Percentiles rank a stretch among this genome's conserved stretches.
Conservation (phyloP, 2,888 invertebrate genomes). For the Synergus japonicus region DNA sequence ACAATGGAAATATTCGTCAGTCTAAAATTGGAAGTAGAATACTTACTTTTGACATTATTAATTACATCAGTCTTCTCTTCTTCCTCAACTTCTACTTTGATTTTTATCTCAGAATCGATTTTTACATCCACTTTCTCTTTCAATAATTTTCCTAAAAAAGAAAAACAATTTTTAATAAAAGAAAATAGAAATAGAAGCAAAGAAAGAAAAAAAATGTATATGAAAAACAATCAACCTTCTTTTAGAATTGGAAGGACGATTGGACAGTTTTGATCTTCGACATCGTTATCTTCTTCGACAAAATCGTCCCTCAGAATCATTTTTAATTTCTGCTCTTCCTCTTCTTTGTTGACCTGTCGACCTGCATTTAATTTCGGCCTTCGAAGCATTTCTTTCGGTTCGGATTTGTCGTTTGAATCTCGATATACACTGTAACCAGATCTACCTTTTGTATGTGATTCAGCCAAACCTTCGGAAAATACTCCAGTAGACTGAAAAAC, state of each 20-base stretch:
- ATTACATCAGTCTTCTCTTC: slow-evolving; percentile 66
- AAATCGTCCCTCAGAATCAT: slow-evolving; percentile 74
- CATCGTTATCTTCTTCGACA: slow-evolving; percentile 68
- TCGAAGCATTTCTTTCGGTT: slow-evolving; percentile 58
- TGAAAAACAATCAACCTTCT: slow-evolving; percentile 56
- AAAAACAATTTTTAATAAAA: not conserved
- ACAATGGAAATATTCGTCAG: too few relatives aligned
- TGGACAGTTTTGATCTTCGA: slow-evolving; percentile 66
- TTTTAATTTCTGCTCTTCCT: slow-evolving; percentile 72
- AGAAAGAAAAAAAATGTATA: not conserved
- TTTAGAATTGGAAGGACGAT: slow-evolving; percentile 68
- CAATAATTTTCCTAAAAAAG: slow-evolving; percentile 59
- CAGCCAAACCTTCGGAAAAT: slow-evolving; percentile 72
- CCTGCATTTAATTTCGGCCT: slow-evolving; percentile 69
- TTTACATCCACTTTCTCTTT: slow-evolving; percentile 57
- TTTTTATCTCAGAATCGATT: slow-evolving; percentile 10
- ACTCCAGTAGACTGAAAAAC: slow-evolving; percentile 69
- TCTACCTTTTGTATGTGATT: slow-evolving; percentile 48
- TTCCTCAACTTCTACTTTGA: slow-evolving; percentile 53
- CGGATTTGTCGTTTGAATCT: slow-evolving; percentile 52
- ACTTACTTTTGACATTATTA: slow-evolving; percentile 68
- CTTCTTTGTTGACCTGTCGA: slow-evolving; percentile 67
- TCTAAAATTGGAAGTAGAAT: slow-evolving; percentile 29
- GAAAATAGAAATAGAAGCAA: slow-evolving; percentile 35
- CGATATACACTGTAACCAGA: slow-evolving; percentile 51